Percentiles rank a stretch among this genome's conserved stretches.
Conservation (phyloP, 1,140 invertebrate species). For the Vanessa atalanta region DNA sequence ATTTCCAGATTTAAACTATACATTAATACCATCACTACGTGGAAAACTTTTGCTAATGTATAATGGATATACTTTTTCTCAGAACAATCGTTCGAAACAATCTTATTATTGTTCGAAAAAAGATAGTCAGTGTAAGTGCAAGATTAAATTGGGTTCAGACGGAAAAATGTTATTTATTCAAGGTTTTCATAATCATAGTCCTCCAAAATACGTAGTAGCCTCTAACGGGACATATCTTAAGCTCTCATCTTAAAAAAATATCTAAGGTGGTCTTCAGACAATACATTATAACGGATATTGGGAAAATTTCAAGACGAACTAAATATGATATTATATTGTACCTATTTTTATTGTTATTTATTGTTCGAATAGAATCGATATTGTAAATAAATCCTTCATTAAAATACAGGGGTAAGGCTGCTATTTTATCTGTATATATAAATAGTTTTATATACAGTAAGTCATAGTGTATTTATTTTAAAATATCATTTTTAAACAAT, state of each 20-base stretch:
- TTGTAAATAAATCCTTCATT: no score
- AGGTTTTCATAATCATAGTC: constrained; percentile 47
- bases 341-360: no score
- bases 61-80: constrained; percentile 45
- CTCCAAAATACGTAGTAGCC: constrained; percentile 48
- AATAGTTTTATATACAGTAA: no score
- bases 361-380: no score
- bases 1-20: constrained; percentile 27
- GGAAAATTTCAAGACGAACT: no score
- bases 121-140: constrained; percentile 43
- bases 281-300: no score
- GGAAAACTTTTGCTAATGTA: constrained; percentile 53
- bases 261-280: no score
- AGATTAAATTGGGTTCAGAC: constrained; percentile 43
- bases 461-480: no score
- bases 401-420: no score
- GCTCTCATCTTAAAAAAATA: constrained; percentile 22
- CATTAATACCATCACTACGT: constrained; percentile 45
- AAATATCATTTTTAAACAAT: no score
- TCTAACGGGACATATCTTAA: constrained; percentile 37
- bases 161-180: constrained; percentile 40
- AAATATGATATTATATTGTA: no score
- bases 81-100: constrained; percentile 43
- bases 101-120: constrained; percentile 62
- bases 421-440: no score